These are phyloP conservation scores for Timandra comae DNA, from an alignment of 2,888 invertebrate genomes.

Conservation along the genomic window DNA sequence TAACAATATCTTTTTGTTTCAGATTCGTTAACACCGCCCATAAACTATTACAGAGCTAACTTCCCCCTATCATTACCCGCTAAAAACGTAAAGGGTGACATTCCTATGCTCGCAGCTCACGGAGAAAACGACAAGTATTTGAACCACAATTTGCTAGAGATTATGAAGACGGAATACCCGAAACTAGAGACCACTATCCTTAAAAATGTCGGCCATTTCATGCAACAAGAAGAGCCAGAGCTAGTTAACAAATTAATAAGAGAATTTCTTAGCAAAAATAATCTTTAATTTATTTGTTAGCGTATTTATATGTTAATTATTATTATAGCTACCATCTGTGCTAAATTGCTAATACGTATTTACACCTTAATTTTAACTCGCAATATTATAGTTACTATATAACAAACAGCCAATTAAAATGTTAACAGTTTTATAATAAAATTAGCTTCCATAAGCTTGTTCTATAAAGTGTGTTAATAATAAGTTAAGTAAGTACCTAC, in stretches of 20 bases:
- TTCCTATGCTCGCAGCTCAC: constrained; percentile 59
- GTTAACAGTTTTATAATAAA: not conserved
- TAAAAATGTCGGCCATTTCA: constrained; percentile 66
- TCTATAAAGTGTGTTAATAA: not conserved
- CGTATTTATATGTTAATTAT: not conserved
- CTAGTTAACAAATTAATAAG: constrained; percentile 70
- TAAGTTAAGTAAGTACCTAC: not conserved
- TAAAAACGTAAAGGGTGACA: constrained; percentile 45
- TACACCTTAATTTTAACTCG: no score
- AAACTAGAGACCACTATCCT: constrained; percentile 59
- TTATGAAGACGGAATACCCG: constrained; percentile 54
- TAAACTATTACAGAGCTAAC: constrained; percentile 77
- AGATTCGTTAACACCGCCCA: constrained; percentile 72
- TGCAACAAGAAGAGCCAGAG: constrained; percentile 74
- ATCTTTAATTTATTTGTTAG: constrained; percentile 25
- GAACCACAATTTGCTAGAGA: constrained; percentile 30
- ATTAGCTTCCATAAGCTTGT: not conserved
- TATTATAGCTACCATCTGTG: not conserved
- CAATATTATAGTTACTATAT: no score
- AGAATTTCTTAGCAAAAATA: constrained; percentile 58
- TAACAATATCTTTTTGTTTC: constrained; percentile 29
- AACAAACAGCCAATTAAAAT: not conserved
- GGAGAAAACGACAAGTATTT: constrained; percentile 65
- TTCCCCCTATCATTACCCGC: constrained; percentile 34
- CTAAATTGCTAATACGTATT: no score